Evolutionary conservation across 2,113 vertebrate species (phyloP), one percentile per base, ranked within the genome.

Genomic region (Dasyornis broadbenti): DNA sequence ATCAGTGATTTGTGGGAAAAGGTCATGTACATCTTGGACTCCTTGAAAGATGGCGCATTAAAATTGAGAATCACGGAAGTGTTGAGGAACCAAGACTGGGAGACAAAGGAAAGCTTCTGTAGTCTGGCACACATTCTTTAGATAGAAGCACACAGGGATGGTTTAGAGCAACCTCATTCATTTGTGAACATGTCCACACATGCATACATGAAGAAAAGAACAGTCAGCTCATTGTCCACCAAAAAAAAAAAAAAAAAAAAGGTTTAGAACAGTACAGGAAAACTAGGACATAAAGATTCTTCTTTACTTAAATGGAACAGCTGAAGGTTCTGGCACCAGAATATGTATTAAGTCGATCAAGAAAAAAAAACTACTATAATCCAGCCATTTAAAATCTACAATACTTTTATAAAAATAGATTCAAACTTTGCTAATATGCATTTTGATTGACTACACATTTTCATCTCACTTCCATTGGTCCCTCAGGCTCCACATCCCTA

Each of bases 391-490:
- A 63, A 96, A 86, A 80, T 70, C 69, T 86, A 73, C 30, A 92
- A 50, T 91, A 61, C 21, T 10, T 72, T 63, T 90, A 59, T 37
- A 66, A 88, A 86, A 92, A 91, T 61, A 91, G 54, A 82, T 80
- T 92, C 59, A 77, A 73, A 91, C 39, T 91, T 86, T 77, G n/a
- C 70, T 95, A 82, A 95, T 95, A 86, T 92, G 87, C 84, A 91
- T 95, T 96, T 95, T 91, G 78, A 88, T 79, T 73, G 70, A 72
- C 75, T 93, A n/a, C 21, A 61, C 50, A 40, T 87, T 91, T 87
- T 91, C 82, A 45, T 85, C 57, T 91, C 72, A 20, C 42, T 90
- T 84, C 53, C 50, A 76, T 26, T 90, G 31, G 73, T 95, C 81
- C 86, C 65, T 83, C 50, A 95, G 87, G 92, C 63, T 86, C 45